Evolutionary conservation across 2,888 invertebrate genomes (phyloP), one percentile per base, ranked within the genome.

Genomic region (Unio pictorum): DNA sequence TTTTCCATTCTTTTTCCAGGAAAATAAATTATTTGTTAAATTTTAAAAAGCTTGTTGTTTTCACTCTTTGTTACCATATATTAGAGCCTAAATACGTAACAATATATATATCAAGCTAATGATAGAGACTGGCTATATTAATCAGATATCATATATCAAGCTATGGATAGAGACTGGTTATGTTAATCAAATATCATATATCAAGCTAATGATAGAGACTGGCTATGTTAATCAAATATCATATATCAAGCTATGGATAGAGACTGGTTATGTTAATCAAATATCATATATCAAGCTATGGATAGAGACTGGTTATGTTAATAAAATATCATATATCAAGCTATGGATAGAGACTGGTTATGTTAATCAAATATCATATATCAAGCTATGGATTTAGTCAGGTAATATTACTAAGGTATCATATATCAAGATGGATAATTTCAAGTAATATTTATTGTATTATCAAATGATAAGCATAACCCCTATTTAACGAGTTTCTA

Each of bases 241-340:
- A 4, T 57, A 57, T 57, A 23, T 23, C 58, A 57, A 23, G 58
- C 30, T 30, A 57, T 5, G 5, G 4, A 57, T 57, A 4, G 3
- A 57, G 57, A 20, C 57, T 57, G 20, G n/a, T 4, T 23, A 58
- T 58, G 1, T n/a, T 23, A 6, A 11, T 11, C 15, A 58, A 6
- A 58, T 58, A 58, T n/a, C n/a, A 23, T 57, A 18, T 57, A 57
- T n/a, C 57, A 57, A n/a, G 57, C 57, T n/a, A 58, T 58, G 58
- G 58, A 58, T 58, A 58, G 3, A 0, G 58, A 20, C 58, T n/a
- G 58, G 58, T 20, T 23, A 58, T 58, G 8, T n/a, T 23, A 6
- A 11, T 11, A 1, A 58, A 7, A 58, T 58, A 58, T n/a, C n/a
- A 23, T 23, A 23, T 23, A 58, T 23, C 20, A 23, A 23, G 58